Evolutionary conservation across 2,113 vertebrate species (phyloP).

Genomic region (Tonatia bakeri): DNA sequence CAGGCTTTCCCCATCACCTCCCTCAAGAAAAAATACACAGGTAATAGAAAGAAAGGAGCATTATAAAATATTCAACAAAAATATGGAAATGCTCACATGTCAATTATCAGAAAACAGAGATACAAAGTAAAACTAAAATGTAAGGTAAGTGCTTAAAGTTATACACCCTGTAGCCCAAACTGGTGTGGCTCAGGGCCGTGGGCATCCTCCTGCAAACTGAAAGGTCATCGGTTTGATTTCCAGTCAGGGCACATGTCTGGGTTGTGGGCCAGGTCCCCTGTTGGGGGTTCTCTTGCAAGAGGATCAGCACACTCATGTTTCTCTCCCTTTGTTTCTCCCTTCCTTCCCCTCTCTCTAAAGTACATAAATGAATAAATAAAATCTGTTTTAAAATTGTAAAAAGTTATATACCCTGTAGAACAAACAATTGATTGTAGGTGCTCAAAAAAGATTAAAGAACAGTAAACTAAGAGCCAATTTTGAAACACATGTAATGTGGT

Average conservation of each 20-base stretch:
- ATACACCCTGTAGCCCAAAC: not conserved
- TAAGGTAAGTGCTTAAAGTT: not conserved
- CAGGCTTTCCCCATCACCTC: not conserved
- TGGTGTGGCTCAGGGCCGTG: too few relatives aligned
- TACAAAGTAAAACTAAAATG: not conserved
- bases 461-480: not conserved
- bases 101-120: not conserved
- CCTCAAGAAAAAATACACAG: not conserved
- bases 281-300: too few relatives aligned
- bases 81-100: not conserved
- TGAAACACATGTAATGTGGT: not conserved
- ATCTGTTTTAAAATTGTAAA: too few relatives aligned
- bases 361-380: too few relatives aligned
- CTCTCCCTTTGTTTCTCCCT: too few relatives aligned
- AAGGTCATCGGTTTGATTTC: too few relatives aligned
- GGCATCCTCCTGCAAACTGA: too few relatives aligned
- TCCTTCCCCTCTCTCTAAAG: too few relatives aligned
- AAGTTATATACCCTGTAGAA: not conserved
- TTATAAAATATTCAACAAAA: not conserved
- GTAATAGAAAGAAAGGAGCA: not conserved
- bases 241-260: too few relatives aligned
- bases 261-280: too few relatives aligned
- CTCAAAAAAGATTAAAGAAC: not conserved
- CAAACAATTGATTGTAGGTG: not conserved
- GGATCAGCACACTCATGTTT: too few relatives aligned